A percentile compares a stretch with the other conserved stretches of the same genome.
Evolutionary conservation across 2,113 vertebrate species (phyloP).

Genomic region (Sus scrofa): DNA sequence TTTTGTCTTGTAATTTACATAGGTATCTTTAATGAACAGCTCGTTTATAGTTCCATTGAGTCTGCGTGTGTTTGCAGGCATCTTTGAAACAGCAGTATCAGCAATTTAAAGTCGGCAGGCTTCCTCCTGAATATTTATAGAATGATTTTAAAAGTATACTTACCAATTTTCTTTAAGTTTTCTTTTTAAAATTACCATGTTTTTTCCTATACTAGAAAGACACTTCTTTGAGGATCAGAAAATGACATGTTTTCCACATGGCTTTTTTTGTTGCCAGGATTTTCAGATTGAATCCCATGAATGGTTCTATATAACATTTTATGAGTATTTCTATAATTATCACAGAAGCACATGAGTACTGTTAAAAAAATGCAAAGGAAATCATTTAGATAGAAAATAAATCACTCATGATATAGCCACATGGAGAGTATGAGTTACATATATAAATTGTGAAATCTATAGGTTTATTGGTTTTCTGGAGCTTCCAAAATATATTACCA

Average conservation of each 20-base stretch:
- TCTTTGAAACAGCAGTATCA: conserved; percentile 76
- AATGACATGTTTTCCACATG: not conserved
- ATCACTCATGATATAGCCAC: not conserved
- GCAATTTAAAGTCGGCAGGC: conserved; percentile 60
- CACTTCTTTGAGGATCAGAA: conserved; percentile 42
- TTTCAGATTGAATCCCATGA: not conserved
- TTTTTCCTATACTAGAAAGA: conserved; percentile 45
- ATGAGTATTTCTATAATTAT: conserved; percentile 49
- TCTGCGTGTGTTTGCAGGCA: conserved; percentile 30
- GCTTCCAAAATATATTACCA: not conserved
- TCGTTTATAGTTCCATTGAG: conserved; percentile 53
- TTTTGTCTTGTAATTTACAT: conserved; percentile 78
- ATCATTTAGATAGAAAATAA: conserved; percentile 11
- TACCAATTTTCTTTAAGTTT: conserved; percentile 64
- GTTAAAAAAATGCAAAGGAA: not conserved
- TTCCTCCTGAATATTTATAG: conserved; percentile 80
- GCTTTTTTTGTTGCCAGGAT: conserved; percentile 15
- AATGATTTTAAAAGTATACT: conserved; percentile 71
- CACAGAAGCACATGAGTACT: not conserved
- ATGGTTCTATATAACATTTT: not conserved
- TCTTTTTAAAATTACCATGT: conserved; percentile 51
- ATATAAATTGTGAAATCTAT: not conserved
- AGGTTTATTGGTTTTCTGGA: not conserved
- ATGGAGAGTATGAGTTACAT: not conserved
- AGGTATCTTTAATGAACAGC: conserved; percentile 72